Evolutionary conservation across 2,113 vertebrate species (phyloP).

Genomic region (Neodon shergylaensis): DNA sequence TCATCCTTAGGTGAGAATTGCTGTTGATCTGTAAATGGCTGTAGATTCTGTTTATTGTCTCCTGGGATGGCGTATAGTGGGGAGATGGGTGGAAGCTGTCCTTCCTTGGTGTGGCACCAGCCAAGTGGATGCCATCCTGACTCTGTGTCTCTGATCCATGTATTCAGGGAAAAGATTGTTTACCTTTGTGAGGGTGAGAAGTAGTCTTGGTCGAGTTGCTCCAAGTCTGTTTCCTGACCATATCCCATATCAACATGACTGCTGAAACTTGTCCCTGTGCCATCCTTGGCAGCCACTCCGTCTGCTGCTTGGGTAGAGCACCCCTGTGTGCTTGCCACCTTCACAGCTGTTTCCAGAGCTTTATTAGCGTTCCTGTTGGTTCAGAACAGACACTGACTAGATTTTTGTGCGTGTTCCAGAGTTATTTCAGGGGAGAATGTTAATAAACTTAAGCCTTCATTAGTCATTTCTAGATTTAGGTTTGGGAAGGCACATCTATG

Average conservation of each 20-base stretch:
- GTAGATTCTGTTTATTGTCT: background rate
- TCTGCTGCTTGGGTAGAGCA: background rate
- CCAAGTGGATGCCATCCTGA: background rate
- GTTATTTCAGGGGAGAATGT: background rate
- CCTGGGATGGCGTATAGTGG: background rate
- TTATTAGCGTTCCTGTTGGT: slow-evolving; percentile 19
- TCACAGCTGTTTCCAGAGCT: background rate
- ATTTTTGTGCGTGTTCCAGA: background rate
- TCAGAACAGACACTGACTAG: background rate
- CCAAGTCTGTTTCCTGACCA: background rate
- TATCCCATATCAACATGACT: background rate
- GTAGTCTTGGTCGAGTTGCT: background rate
- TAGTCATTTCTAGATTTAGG: slow-evolving; percentile 41
- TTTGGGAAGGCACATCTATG: background rate
- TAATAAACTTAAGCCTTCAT: background rate
- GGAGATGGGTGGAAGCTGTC: background rate
- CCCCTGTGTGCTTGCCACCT: background rate
- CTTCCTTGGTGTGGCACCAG: background rate
- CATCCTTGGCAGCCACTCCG: background rate
- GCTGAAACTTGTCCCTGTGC: background rate
- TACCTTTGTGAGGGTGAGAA: background rate
- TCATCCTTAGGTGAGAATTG: background rate
- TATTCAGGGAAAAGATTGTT: background rate
- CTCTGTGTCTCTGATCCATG: background rate
- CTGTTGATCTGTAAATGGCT: background rate